These are phyloP conservation scores for Bombyx mandarina DNA, from an alignment of 1,140 invertebrate species.

Conservation along the genomic window DNA sequence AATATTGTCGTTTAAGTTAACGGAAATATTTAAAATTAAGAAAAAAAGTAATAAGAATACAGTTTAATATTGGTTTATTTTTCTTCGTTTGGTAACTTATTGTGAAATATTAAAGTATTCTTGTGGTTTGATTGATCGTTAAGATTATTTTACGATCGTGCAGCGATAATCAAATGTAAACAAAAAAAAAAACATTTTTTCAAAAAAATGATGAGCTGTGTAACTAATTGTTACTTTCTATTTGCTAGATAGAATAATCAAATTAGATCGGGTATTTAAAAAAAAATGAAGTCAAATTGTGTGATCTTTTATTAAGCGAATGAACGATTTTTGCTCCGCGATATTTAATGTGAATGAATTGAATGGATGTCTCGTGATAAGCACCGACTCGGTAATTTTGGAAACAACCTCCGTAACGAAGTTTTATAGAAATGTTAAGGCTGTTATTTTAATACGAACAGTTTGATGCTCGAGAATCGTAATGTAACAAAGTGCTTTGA, in stretches of 20 bases:
- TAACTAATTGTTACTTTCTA: constrained; percentile 68
- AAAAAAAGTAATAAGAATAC: constrained; percentile 15
- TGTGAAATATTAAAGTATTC: constrained; percentile 55
- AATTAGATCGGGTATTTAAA: constrained; percentile 62
- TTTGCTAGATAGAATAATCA: constrained; percentile 70
- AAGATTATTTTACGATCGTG: constrained; percentile 56
- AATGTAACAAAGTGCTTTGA: too few relatives aligned
- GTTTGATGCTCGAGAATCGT: too few relatives aligned
- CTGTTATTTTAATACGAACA: too few relatives aligned
- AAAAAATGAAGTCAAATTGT: constrained; percentile 44
- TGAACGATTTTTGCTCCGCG: constrained; percentile 6
- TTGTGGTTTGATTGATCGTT: constrained; percentile 57
- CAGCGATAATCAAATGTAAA: constrained; percentile 57
- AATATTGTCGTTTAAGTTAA: constrained; percentile 30
- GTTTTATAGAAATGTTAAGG: too few relatives aligned
- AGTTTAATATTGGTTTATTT: constrained; percentile 29
- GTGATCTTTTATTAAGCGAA: constrained; percentile 30
- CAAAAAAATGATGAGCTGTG: constrained; percentile 24
- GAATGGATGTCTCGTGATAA: too few relatives aligned
- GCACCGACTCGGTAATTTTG: too few relatives aligned
- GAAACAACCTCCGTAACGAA: too few relatives aligned
- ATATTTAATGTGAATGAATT: neutral
- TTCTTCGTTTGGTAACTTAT: constrained; percentile 40
- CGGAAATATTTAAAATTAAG: constrained; percentile 32
- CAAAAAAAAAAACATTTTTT: constrained; percentile 25